Percentiles rank a stretch among this genome's conserved stretches.
Evolutionary conservation across 2,797 vertebrate species (phyloP).

Genomic region (Lophura swinhoii): DNA sequence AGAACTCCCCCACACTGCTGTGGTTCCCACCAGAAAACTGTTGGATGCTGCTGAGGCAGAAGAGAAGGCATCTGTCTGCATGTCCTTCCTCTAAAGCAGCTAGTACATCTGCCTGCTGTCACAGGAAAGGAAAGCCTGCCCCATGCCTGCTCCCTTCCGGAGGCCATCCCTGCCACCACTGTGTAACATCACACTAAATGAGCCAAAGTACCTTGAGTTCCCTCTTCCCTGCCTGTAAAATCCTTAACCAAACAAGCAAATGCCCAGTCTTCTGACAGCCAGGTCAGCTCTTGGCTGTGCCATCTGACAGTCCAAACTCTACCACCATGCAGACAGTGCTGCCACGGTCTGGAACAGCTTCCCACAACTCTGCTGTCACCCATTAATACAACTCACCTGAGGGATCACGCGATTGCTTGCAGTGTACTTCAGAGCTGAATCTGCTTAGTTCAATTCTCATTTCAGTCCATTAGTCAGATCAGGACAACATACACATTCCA

Average conservation of each 20-base stretch:
- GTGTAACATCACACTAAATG: neutral
- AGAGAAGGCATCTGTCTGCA: neutral
- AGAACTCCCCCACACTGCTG: neutral
- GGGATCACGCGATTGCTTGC: neutral
- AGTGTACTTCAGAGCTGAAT: neutral
- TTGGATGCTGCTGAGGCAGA: neutral
- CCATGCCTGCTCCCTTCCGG: rapidly evolving
- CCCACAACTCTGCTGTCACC: neutral
- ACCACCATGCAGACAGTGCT: neutral
- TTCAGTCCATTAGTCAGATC: neutral
- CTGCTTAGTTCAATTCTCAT: neutral
- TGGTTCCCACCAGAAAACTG: neutral
- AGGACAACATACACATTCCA: neutral
- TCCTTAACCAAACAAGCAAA: neutral
- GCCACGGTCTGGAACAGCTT: rapidly evolving
- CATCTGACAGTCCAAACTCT: neutral
- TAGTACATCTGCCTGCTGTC: rapidly evolving
- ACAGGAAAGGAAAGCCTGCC: neutral
- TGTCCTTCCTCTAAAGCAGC: neutral
- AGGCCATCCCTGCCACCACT: neutral
- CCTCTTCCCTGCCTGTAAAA: neutral
- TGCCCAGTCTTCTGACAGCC: neutral
- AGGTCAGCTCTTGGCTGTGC: too few relatives aligned
- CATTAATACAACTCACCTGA: conserved; percentile 46
- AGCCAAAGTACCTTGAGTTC: neutral